phyloP scores from a whole-genome alignment of 2,113 vertebrate species.

The Sphaerodactylus townsendi region DNA sequence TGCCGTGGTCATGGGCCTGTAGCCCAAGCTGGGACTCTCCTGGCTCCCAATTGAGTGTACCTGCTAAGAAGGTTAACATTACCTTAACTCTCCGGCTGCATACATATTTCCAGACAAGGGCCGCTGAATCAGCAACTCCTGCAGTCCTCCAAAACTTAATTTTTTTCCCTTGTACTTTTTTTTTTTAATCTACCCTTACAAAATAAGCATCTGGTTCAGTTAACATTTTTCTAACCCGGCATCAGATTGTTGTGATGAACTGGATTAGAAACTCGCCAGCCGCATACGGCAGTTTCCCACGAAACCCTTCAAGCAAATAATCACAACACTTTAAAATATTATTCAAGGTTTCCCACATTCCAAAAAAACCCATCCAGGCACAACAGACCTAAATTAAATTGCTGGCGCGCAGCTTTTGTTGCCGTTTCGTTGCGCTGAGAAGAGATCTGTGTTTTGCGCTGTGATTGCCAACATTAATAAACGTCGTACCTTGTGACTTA shows the following conservation, averaged over 20 bases:
- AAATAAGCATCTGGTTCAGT: slow-evolving; percentile 12
- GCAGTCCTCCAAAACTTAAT: not conserved
- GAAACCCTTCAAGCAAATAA: not conserved
- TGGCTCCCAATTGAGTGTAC: no score
- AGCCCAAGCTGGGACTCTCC: no score
- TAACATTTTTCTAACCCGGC: not conserved
- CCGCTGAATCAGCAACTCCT: not conserved
- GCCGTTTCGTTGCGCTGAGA: not conserved
- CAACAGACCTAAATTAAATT: not conserved
- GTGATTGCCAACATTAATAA: slow-evolving; percentile 14
- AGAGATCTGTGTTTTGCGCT: not conserved
- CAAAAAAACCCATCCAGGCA: slow-evolving; percentile 29
- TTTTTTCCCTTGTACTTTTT: no score
- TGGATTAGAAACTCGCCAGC: slow-evolving; percentile 1
- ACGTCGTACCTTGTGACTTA: not conserved
- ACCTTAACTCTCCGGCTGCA: no score
- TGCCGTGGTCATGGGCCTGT: no score
- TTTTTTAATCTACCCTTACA: no score
- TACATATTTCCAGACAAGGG: not conserved
- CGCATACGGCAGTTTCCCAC: not conserved
- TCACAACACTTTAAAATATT: slow-evolving; percentile 44
- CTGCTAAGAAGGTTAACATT: no score
- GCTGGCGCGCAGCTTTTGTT: not conserved
- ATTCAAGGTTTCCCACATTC: slow-evolving; percentile 6
- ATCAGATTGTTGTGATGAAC: not conserved